Evolutionary conservation across 1,140 invertebrate species (phyloP).

Genomic region (Camponotus floridanus): DNA sequence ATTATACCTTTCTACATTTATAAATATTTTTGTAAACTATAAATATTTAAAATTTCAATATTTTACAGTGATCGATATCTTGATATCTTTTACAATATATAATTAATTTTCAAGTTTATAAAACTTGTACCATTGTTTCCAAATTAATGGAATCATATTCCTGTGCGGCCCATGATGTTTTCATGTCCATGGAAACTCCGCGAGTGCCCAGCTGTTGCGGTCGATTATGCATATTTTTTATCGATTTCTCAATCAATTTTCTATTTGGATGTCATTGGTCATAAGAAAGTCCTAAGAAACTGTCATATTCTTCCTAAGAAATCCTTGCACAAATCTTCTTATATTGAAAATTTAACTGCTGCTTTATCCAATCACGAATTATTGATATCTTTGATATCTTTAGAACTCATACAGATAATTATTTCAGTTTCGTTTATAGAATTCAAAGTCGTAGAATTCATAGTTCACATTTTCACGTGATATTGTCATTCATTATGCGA

Average conservation of each 20-base stretch:
- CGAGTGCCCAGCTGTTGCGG: slow-evolving; percentile 71
- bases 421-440: not conserved
- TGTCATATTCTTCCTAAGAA: too few relatives aligned
- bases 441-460: not conserved
- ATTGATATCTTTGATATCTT: not conserved
- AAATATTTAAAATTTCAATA: not conserved
- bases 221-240: slow-evolving; percentile 70
- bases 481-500: not conserved
- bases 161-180: slow-evolving; percentile 87
- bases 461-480: not conserved
- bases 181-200: slow-evolving; percentile 85
- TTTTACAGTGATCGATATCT: not conserved
- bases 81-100: not conserved
- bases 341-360: not conserved
- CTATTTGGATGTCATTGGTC: slow-evolving; percentile 18
- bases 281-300: too few relatives aligned
- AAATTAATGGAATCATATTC: slow-evolving; percentile 78
- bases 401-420: not conserved
- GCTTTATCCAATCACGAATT: not conserved
- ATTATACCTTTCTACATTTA: too few relatives aligned
- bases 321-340: not conserved
- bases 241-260: slow-evolving; percentile 24
- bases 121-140: slow-evolving; percentile 70
- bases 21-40: not conserved
- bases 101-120: not conserved